Evolutionary conservation across 2,888 invertebrate species (phyloP).

Genomic region (Standfussiana lucernea): DNA sequence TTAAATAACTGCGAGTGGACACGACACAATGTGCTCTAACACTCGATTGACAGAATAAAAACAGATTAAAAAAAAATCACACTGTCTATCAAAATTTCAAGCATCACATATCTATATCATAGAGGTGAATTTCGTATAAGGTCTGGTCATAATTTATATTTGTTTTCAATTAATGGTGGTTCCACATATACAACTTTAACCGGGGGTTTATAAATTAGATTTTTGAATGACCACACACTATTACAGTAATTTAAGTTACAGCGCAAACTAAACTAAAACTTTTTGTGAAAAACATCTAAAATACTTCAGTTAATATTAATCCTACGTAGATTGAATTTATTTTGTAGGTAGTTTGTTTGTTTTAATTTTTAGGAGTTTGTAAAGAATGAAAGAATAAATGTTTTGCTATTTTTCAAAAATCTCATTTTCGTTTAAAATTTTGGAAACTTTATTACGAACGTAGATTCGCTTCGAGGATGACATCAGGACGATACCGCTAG

Average conservation of each 20-base stretch:
- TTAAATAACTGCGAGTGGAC: too few species aligned
- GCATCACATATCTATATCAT: constrained; percentile 36
- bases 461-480: constrained; percentile 36
- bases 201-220: not conserved
- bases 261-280: too few species aligned
- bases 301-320: not conserved
- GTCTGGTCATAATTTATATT: not conserved
- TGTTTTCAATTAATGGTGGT: not conserved
- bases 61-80: too few species aligned
- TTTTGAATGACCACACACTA: not conserved
- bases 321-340: not conserved
- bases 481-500: constrained; percentile 51
- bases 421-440: not conserved
- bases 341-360: too few species aligned
- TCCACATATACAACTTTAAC: not conserved
- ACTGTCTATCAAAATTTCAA: not conserved
- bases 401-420: not conserved
- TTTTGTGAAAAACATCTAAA: too few species aligned
- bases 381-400: too few species aligned
- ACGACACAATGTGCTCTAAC: too few species aligned
- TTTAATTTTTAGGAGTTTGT: too few species aligned
- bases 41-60: too few species aligned
- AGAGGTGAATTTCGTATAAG: constrained; percentile 13
- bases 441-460: not conserved
- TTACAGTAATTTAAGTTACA: not conserved